Base-by-base conservation (phyloP, 2,888 invertebrate genomes). In the Drosophila aldrichi region DNA sequence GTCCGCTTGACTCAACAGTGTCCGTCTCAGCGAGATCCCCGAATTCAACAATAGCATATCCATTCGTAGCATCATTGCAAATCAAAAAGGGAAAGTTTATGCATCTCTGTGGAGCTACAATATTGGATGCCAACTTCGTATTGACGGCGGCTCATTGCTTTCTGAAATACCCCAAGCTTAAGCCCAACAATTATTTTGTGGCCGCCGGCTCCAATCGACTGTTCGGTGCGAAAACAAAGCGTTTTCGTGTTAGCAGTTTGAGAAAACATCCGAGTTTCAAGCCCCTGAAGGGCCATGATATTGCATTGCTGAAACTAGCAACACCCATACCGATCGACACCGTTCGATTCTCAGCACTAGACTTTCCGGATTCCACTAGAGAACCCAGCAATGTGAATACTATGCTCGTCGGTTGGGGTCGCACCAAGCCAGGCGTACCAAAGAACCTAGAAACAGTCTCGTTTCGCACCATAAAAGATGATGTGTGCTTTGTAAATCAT, bases 141-240 rank as follows among this genome's bases (percentile, higher is more conserved):
- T 38, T 92, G n/a, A 91, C 91, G 1, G 90, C 92, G 0, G 92
- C 92, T 0, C 92, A 92, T 70, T 92, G 92, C 68, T 76, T 85
- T 4, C 14, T 73, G 4, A 74, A 71, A 16, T 55, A 65, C 0
- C 20, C 0, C 0, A 16, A 32, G 2, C 66, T 69, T 2, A 38
- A 20, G 0, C 66, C 79, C 10, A 60, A 61, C 0, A 22, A 68
- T 16, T 62, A 91, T 4, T 77, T 70, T 4, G 72, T 91, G 3
- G 41, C 67, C 0, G 91, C 70, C 12, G 91, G 91, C 1, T 77
- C 84, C 1, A 70, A 66, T 20, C 41, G 12, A 8, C 25, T 90
- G 2, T 66, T 61, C 29, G 66, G 68, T 7, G 65, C 36, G 34
- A 49, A 55, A 4, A 81, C 81, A 4, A 48, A 52, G 2, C 84